Base-by-base conservation (phyloP, 1,140 invertebrate genomes). In the Drosophila baimaii region DNA sequence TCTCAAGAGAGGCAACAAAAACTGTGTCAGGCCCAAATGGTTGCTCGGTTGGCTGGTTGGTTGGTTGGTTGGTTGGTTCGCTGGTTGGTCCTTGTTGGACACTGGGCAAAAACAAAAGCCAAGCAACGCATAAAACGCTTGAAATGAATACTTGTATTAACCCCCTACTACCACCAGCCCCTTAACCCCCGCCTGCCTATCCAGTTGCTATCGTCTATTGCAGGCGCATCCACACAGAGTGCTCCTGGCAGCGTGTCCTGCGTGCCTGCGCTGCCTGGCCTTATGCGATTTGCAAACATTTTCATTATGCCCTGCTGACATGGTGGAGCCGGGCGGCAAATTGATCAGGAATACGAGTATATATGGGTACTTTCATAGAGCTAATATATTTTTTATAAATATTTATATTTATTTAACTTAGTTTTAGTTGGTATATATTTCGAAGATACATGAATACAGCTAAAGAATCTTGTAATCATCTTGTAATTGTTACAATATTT, bases 51-150 rank as follows among this genome's bases (percentile, higher is more conserved):
- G 31, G 12, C 2, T 52, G 49, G 49, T 2, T 51, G 27, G 49
- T 52, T 52, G 39, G 41, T 19, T 33, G 31, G 31, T 12, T 29
- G 27, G 29, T 21, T 19, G 12, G n/a, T 12, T 33, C 31, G 29
- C 10, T 8, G 29, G 5, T 27, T n/a, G 29, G 51, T 52, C 51
- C 19, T 23, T 15, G 29, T 54, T 68, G 81, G 81, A 79, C 83
- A 77, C 25, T 44, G 58, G 51, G 10, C 21, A 58, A 79, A 82
- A 83, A 86, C 83, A 88, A 80, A 83, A 83, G 79, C 65, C 83
- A 52, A 64, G 69, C 69, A 89, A 71, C 84, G 84, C 84, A 89
- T 88, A 88, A 83, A 88, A 84, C 77, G 80, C 85, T 89, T 88
- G 84, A 89, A 89, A 88, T 89, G 84, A 89, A 89, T 84, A 84